Base-by-base conservation (phyloP, 2,888 invertebrate species). In the Drosophila phalerata region DNA sequence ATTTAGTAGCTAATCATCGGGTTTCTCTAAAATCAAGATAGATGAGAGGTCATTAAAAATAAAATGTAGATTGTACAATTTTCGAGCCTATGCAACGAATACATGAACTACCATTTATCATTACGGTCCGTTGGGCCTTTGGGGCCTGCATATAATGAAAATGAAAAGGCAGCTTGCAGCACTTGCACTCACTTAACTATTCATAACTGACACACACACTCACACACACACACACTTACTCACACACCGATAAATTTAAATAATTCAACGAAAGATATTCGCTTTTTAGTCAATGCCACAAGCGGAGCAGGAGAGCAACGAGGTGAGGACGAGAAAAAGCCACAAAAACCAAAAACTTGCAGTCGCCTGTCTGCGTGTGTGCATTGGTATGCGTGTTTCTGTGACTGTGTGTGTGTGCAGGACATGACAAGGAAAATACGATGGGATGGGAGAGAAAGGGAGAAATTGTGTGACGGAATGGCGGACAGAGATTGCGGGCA, bases 281-380 rank as follows among this genome's bases (percentile, higher is more conserved):
- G 71, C 75, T 75, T 76, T 79, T 72, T 76, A 75, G 76, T 64
- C 82, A 61, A 63, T 62, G 67, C 64, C 66, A 69, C 69, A 22
- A 48, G 48, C 5, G n/a, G 19, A 37, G 51, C 9, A 37, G 53
- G 32, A 52, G 38, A 8, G 42, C 15, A 22, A 8, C 37, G 17
- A 49, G n/a, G 45, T 1, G 40, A 28, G 43, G 34, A 47, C 58
- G 37, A 52, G 75, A 76, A 69, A 74, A 76, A 69, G 63, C 69
- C 86, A 63, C 86, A 85, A 73, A 82, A 81, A 73, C 86, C 80
- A 71, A 73, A 73, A 82, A 83, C 77, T 79, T 82, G 73, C 68
- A 72, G 65, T 79, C 63, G 65, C 42, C 48, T 69, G 63, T 51
- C 40, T 51, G 53, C 32, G 45, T 40, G 22, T 45, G 19, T 40